Evolutionary conservation across 2,888 invertebrate genomes (phyloP).

Genomic region (Dermolepida albohirtum): DNA sequence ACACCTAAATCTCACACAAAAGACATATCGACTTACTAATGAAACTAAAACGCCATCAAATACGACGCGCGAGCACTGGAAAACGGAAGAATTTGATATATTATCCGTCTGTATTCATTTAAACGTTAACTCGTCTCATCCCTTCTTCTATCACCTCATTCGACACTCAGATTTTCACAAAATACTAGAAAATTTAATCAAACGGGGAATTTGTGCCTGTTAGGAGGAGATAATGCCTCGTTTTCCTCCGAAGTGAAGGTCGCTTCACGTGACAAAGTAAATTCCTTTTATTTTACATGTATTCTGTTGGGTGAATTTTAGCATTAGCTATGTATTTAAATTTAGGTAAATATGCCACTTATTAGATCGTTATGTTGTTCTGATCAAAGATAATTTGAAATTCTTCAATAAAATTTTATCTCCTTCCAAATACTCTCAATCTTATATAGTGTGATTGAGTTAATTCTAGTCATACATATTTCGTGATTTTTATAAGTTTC

Average conservation of each 20-base stretch:
- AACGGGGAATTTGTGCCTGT: conserved; percentile 24
- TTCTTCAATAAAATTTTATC: no score
- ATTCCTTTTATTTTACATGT: conserved; percentile 19
- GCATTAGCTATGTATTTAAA: no score
- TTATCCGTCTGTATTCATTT: no score
- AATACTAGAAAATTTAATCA: conserved; percentile 38
- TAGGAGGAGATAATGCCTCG: conserved; percentile 11
- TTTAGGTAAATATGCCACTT: no score
- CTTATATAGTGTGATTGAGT: no score
- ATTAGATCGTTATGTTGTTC: no score
- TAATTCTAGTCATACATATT: no score
- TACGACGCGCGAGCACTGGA: neutral
- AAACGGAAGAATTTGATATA: no score
- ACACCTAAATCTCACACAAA: neutral
- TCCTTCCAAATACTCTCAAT: no score
- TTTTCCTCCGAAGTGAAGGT: neutral
- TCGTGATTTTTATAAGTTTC: no score
- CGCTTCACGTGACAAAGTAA: conserved; percentile 22
- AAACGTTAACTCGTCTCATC: no score
- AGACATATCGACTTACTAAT: conserved; percentile 15
- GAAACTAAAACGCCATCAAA: conserved; percentile 14
- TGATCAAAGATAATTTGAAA: no score
- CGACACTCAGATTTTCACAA: conserved; percentile 29
- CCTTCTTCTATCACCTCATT: conserved; percentile 12
- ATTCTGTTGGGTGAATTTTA: neutral